Evolutionary conservation across 2,113 vertebrate species (phyloP).

Genomic region (Hydropotes inermis): DNA sequence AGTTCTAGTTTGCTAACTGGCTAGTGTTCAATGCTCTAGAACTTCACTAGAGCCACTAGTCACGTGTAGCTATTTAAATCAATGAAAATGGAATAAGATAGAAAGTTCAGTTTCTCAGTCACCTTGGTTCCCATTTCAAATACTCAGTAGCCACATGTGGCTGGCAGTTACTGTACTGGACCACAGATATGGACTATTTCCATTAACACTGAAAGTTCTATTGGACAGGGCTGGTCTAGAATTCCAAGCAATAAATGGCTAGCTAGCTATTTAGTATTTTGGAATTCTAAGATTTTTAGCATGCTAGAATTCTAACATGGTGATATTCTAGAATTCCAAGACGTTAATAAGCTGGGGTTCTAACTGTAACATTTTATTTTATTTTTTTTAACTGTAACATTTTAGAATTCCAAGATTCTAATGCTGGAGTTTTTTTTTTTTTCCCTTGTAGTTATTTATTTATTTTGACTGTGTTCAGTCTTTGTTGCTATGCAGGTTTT

Average conservation of each 20-base stretch:
- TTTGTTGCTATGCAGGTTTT: neutral
- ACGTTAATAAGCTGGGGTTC: neutral
- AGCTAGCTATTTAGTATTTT: neutral
- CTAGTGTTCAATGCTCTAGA: neutral
- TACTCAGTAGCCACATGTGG: neutral
- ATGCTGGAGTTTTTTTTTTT: neutral
- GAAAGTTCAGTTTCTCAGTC: neutral
- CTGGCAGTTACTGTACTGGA: accelerated
- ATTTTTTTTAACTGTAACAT: too few relatives aligned
- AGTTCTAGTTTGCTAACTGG: neutral
- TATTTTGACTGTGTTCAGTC: neutral
- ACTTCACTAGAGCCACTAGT: neutral
- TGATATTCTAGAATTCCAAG: neutral
- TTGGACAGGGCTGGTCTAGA: neutral
- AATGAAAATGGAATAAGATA: neutral
- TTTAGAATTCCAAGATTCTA: neutral
- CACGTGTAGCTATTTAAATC: neutral
- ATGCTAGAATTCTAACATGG: neutral
- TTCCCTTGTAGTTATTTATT: neutral
- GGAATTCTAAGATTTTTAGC: neutral
- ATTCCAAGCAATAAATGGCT: neutral
- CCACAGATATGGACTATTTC: neutral
- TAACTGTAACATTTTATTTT: neutral
- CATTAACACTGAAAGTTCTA: neutral
- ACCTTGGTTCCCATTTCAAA: neutral